Evolutionary conservation across 92 coral and sea anemone species (phyloP), one percentile per base, ranked within the genome.

Genomic region (Porites cylindrica): DNA sequence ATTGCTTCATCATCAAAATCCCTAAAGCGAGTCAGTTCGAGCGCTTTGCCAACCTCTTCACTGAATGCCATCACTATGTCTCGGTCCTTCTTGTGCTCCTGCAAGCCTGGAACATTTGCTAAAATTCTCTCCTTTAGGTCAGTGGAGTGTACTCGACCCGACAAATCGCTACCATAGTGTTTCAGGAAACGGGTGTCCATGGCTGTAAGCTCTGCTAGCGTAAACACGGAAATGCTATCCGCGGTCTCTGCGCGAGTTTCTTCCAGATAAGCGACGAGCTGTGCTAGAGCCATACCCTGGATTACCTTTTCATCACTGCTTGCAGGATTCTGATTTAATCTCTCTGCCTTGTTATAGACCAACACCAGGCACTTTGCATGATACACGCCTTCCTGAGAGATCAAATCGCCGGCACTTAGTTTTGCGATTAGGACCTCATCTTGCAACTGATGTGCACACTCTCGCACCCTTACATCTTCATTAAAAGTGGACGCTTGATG

Each of bases 1-100:
- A 89, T 72, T 10, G 93, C 93, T 82, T 92, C 91, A 23, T 50
- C 72, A 29, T 90, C 95, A 59, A 85, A 87, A 79, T 87, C 91
- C 2, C 75, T 84, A 76, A 54, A 87, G 12, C 2, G 60, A 12
- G 20, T 50, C 9, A 43, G 14, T 12, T 72, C 17, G 18, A 93
- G 87, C 58, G 92, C 94, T 5, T 24, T 70, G 23, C 77, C 92
- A 7, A 91, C 18, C 10, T 85, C 87, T 8, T 88, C 84, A 75
- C 85, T 82, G 87, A 91, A 91, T 0, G 89, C 93, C n/a, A 87
- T 29, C 54, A 77, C 10, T 4, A 86, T 70, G 69, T 90, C 91
- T 51, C 85, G 75, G 51, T 91, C 91, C 38, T 93, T 76, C n/a
- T 75, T 90, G 67, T 93, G 86, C 5, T 92, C 90, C 61, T 87